Evolutionary conservation across 2,888 invertebrate genomes (phyloP), one percentile per base, ranked within the genome.

Genomic region (Cybosia mesomella): DNA sequence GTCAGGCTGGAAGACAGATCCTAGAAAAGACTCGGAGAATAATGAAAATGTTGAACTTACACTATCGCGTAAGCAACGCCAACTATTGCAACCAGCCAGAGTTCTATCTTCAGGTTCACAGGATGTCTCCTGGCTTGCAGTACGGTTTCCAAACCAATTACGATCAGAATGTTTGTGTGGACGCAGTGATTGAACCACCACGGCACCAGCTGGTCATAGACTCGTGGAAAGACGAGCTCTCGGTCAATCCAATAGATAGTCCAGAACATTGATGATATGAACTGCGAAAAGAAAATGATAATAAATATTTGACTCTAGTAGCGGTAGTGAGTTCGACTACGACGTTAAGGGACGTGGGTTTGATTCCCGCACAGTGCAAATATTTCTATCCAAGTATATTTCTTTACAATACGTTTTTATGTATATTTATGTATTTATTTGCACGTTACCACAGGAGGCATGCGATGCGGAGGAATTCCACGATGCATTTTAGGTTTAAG

Each of bases 141-240:
- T 0, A 94, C 32, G 0, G 95, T 90, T 75, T 96, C 96, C 3
- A 95, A 73, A 4, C 93, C 71, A 2, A 96, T 78, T 21, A 96
- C 90, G 0, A 95, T 82, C 0, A 93, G 74, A 61, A 96, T 95
- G 79, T 94, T 93, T 0, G 96, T 95, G 84, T 96, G 96, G 39
- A 96, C 92, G 71, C 95, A 94, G 75, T 96, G 96, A 88, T 96
- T 96, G 82, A 96, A 91, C 95, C 95, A 96, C 87, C 91, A 90
- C 0, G 96, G 96, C 0, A 96, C 91, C 18, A 96, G 88, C 64
- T 85, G 81, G 77, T 96, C 96, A 80, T 95, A 91, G 15, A 92
- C 87, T 67, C 81, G 76, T 0, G 96, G 96, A 85, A 95, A 96
- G 39, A 96, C 95, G 80, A 96, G 89, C 86, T 96, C 96, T 0